Base-by-base conservation (phyloP, 1,140 invertebrate species). In the Drosophila lacteicornis region DNA sequence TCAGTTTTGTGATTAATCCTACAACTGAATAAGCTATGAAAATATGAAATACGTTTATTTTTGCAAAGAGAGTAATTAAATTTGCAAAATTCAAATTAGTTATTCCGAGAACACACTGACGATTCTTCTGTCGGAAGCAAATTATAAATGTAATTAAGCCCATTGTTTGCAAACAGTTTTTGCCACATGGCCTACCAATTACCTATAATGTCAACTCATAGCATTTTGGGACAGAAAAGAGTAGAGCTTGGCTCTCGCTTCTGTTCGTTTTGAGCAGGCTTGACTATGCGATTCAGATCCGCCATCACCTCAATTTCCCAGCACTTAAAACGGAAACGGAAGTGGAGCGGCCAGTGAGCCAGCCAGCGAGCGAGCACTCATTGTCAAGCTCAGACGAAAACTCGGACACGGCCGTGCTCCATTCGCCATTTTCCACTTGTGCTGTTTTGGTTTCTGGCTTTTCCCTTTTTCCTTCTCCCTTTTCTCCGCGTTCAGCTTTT, bases 291-390 rank as follows among this genome's bases (percentile, higher is more conserved):
- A 27, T 22, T 22, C 46, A 33, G 49, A 42, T 3, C 60, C 53
- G 27, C 53, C 74, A 55, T 43, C 63, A 68, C 71, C 84, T 80
- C 80, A 58, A 69, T 75, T 75, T 61, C 55, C 53, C 42, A 51
- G 80, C 81, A 73, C 77, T 87, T 84, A 81, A 68, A 80, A 70
- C 73, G 84, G 77, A 87, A 88, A 81, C 85, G 84, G 84, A 88
- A 80, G 77, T 70, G 85, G 80, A 58, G 36, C 46, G 53, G 17
- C 43, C 36, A 58, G 50, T 51, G 50, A 58, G 69, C 46, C 74
- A 90, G 80, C 75, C 13, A 22, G 36, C 43, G 27, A 42, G 69
- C 46, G 81, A 90, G 80, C 78, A 79, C 68, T 84, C 85, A 88
- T 88, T 88, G 84, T 88, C 84, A 90, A 62, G 76, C 83, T 87